Percentiles rank a stretch among this genome's conserved stretches.
Evolutionary conservation across 2,113 vertebrate genomes (phyloP).

Genomic region (Prunella himalayana): DNA sequence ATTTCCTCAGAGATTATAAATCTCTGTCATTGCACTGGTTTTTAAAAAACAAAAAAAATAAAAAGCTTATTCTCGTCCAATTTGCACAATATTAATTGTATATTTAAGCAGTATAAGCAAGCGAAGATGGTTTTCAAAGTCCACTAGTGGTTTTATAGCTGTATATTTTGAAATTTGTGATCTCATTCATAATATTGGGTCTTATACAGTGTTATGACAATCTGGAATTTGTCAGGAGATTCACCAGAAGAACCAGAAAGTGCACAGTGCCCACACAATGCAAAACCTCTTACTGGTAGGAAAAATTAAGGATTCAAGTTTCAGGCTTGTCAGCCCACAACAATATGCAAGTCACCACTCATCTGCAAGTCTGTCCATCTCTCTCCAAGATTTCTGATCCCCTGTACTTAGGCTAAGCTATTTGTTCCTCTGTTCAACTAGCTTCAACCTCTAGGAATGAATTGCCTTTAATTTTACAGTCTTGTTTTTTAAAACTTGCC

Average conservation of each 20-base stretch:
- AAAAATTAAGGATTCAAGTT: background rate
- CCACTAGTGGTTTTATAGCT: background rate
- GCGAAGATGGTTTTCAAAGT: background rate
- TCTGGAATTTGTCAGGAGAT: background rate
- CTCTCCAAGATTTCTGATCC: background rate
- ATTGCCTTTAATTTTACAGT: background rate
- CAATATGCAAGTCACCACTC: background rate
- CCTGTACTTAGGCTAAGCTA: background rate
- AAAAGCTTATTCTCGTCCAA: background rate
- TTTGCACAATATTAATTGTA: background rate
- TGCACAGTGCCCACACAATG: background rate
- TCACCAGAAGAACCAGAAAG: background rate
- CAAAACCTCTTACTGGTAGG: background rate
- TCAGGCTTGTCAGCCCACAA: background rate
- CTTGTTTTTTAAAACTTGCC: background rate
- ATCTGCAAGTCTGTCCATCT: background rate
- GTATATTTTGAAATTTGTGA: background rate
- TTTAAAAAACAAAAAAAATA: background rate
- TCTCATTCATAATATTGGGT: background rate
- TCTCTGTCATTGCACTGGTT: background rate
- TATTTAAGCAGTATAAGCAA: background rate
- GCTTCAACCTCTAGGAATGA: background rate
- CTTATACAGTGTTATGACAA: background rate
- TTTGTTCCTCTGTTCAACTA: background rate
- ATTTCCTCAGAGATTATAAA: background rate